A percentile compares a stretch with the other conserved stretches of the same genome.
Conservation (phyloP, 2,797 vertebrate species). For the Phoebastria nigripes region DNA sequence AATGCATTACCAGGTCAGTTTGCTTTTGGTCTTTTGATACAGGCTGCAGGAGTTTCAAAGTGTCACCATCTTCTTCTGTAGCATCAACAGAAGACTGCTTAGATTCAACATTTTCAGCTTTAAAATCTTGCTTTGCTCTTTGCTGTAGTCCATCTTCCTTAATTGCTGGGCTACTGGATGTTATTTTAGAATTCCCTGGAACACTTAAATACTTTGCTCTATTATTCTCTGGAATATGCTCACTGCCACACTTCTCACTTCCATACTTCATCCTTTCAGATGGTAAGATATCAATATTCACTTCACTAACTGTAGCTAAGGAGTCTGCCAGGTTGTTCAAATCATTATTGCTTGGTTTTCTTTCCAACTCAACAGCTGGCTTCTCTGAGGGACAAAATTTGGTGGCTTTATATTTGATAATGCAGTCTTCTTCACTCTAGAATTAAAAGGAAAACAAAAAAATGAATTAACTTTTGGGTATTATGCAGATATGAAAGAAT, state of each 20-base stretch:
- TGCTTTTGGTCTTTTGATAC: slow-evolving; percentile 6
- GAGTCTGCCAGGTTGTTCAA: slow-evolving; percentile 68
- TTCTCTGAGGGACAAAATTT: slow-evolving; percentile 44
- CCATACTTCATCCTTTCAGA: slow-evolving; percentile 45
- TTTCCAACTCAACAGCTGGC: slow-evolving; percentile 41
- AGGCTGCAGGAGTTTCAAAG: slow-evolving; percentile 77
- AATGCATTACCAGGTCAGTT: slow-evolving; percentile 54
- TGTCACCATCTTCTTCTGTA: slow-evolving; percentile 67
- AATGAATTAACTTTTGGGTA: background rate
- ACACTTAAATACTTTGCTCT: slow-evolving; percentile 45
- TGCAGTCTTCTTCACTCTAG: slow-evolving; percentile 77
- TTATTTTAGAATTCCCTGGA: slow-evolving; percentile 30
- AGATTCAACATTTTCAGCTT: slow-evolving; percentile 21
- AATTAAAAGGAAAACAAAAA: slow-evolving; percentile 19
- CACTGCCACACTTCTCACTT: slow-evolving; percentile 29
- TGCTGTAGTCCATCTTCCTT: slow-evolving; percentile 50
- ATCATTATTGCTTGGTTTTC: slow-evolving; percentile 40
- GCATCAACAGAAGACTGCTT: slow-evolving; percentile 11
- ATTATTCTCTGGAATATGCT: background rate
- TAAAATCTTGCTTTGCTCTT: background rate
- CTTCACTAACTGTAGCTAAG: slow-evolving; percentile 85
- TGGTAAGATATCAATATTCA: slow-evolving; percentile 80
- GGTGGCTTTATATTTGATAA: slow-evolving; percentile 64
- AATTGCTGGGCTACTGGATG: slow-evolving; percentile 22
- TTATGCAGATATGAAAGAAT: background rate